Percentiles rank a stretch among this genome's conserved stretches.
These are phyloP conservation scores for Cordilura impudica DNA, from an alignment of 2,888 invertebrate genomes.

Conservation along the genomic window DNA sequence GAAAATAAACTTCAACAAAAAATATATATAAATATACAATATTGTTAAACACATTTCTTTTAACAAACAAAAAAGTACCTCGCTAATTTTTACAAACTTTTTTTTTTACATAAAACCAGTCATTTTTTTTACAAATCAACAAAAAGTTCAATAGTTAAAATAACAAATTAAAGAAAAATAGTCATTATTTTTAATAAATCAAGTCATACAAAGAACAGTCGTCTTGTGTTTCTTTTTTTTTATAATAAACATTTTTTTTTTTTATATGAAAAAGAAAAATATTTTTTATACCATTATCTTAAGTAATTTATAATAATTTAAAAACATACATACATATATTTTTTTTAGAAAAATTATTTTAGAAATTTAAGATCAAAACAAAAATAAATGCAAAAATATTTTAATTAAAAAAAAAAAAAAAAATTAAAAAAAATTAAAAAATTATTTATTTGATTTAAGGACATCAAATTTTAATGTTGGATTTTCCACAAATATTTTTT, in stretches of 20 bases:
- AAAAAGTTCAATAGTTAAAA: conserved; percentile 46
- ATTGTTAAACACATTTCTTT: neutral
- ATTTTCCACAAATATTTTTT: neutral
- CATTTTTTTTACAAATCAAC: conserved; percentile 37
- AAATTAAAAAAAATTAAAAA: neutral
- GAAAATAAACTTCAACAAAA: conserved; percentile 16
- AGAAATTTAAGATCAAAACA: conserved; percentile 16
- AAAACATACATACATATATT: conserved; percentile 20
- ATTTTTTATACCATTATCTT: neutral
- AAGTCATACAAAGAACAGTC: conserved; percentile 58
- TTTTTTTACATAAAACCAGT: conserved; percentile 15
- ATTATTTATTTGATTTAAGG: neutral
- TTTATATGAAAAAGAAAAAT: conserved; percentile 10
- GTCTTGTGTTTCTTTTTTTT: conserved; percentile 48
- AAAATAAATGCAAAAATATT: conserved; percentile 15
- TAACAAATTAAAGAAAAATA: conserved; percentile 37
- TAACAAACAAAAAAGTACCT: conserved; percentile 43
- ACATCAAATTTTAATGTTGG: neutral
- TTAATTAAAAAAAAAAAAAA: neutral
- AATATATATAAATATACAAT: neutral
- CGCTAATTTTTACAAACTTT: conserved; percentile 33
- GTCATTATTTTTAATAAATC: conserved; percentile 55
- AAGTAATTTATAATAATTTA: conserved; percentile 50
- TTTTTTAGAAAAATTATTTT: conserved; percentile 61
- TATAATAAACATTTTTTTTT: conserved; percentile 14